Conservation (phyloP, 2,888 invertebrate genomes). For the Pilophorus perplexus region DNA sequence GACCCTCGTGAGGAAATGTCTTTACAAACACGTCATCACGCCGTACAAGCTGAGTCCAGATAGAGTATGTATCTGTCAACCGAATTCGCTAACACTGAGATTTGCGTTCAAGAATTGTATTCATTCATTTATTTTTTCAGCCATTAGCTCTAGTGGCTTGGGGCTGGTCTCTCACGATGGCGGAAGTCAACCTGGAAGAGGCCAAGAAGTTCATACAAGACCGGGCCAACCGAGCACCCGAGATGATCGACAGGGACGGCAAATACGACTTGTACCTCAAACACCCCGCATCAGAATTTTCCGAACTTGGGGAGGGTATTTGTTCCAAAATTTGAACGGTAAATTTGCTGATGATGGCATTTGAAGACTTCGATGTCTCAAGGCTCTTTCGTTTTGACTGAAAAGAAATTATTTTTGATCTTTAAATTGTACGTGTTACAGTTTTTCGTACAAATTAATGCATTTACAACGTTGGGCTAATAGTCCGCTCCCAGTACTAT, state of each 20-base stretch:
- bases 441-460: too few relatives aligned
- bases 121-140: slow-evolving; percentile 53
- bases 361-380: too few relatives aligned
- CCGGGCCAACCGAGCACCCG: slow-evolving; percentile 62
- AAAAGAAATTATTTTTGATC: too few relatives aligned
- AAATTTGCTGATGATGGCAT: too few relatives aligned
- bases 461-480: too few relatives aligned
- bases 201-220: slow-evolving; percentile 63
- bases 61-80: slow-evolving; percentile 6
- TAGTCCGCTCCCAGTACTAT: too few relatives aligned
- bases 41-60: slow-evolving; percentile 57
- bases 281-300: slow-evolving; percentile 50
- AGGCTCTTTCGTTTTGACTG: too few relatives aligned
- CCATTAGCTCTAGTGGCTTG: slow-evolving; percentile 73
- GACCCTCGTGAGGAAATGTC: slow-evolving; percentile 62
- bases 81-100: neutral
- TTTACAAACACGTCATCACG: slow-evolving; percentile 73
- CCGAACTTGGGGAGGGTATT: slow-evolving; percentile 1
- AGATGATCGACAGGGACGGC: slow-evolving; percentile 57
- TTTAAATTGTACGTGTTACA: too few relatives aligned
- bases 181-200: slow-evolving; percentile 59
- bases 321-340: too few relatives aligned
- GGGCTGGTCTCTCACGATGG: slow-evolving; percentile 71
- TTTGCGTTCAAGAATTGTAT: neutral
- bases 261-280: slow-evolving; percentile 54